Conservation (phyloP, 2,888 invertebrate genomes). For the Biston stratarius region DNA sequence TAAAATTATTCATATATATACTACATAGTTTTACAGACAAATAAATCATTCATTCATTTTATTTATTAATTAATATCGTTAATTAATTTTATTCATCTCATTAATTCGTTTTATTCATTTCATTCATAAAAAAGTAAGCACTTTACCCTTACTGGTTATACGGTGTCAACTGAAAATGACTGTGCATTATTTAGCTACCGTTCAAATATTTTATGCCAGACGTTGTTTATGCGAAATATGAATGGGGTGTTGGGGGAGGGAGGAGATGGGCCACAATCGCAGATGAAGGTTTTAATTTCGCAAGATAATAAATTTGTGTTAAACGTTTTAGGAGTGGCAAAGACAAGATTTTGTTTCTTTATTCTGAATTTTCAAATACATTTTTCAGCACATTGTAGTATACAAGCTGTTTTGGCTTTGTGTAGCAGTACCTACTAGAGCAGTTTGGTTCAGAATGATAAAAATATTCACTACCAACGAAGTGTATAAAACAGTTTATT, state of each 20-base stretch:
- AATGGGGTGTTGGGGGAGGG: slow-evolving; percentile 8
- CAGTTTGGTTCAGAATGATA: too few species aligned
- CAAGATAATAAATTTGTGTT: slow-evolving; percentile 24
- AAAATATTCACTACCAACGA: too few species aligned
- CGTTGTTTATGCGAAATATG: slow-evolving; percentile 27
- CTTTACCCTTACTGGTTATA: slow-evolving; percentile 7
- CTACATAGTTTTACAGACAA: too few species aligned
- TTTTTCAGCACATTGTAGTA: background rate
- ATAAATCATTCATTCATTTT: too few species aligned
- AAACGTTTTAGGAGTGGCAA: slow-evolving; percentile 8
- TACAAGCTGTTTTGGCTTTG: background rate
- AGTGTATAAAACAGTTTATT: background rate
- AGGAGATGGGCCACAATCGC: slow-evolving; percentile 17
- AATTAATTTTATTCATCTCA: too few species aligned
- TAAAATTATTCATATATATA: too few species aligned
- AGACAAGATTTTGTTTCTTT: background rate
- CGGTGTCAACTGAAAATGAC: slow-evolving; percentile 12
- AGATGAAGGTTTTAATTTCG: slow-evolving; percentile 27
- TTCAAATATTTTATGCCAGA: slow-evolving; percentile 22
- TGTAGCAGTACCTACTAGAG: too few species aligned
- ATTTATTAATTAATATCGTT: too few species aligned
- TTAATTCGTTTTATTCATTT: too few species aligned
- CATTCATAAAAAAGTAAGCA: background rate
- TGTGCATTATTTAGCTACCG: slow-evolving; percentile 25
- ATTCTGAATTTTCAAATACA: background rate